Base-by-base conservation (phyloP, 2,888 invertebrate genomes). In the Meliscaeva auricollis region DNA sequence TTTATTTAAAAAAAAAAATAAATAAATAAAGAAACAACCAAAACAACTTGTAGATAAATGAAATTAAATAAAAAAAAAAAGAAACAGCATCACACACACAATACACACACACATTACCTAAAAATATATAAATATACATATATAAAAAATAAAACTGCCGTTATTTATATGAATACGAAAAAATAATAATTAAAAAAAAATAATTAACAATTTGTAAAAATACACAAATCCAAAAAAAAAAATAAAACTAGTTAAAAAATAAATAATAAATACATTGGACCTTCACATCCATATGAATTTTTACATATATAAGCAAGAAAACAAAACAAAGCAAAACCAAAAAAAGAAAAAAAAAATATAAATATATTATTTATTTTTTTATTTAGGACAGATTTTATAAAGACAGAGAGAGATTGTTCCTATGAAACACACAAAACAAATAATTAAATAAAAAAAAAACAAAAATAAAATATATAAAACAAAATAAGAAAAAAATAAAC, bases 401-500 rank as follows among this genome's bases (percentile, higher is more conserved):
- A 87, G 82, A 88, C 88, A 89, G 89, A 88, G 88, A 88, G 88
- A 89, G 88, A 89, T 89, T 89, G 89, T 89, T 89, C 89, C 89
- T 89, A 89, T 88, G 87, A 81, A 87, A 87, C 85, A 85, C 85
- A 85, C 76, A 85, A 85, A 89, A 87, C 70, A 85, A 87, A 88
- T 77, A 81, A 38, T 1, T 38, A 38, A 38, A 11, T 38, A 9
- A 38, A 87, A 56, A 77, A 73, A 76, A 87, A 54, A 72, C n/a
- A 78, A 87, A 87, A 88, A 87, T 74, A 87, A 52, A 75, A 81
- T 87, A 87, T 88, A 87, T 75, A 89, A 88, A 91, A 90, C 89
- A 90, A 90, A 89, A 90, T 90, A 91, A 91, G 91, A 90, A 89
- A 90, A 90, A 20, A 56, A 66, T 17, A 75, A 75, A 66, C 38